phyloP scores from a whole-genome alignment of 2,797 vertebrate species.

The Pelodytes ibericus region DNA sequence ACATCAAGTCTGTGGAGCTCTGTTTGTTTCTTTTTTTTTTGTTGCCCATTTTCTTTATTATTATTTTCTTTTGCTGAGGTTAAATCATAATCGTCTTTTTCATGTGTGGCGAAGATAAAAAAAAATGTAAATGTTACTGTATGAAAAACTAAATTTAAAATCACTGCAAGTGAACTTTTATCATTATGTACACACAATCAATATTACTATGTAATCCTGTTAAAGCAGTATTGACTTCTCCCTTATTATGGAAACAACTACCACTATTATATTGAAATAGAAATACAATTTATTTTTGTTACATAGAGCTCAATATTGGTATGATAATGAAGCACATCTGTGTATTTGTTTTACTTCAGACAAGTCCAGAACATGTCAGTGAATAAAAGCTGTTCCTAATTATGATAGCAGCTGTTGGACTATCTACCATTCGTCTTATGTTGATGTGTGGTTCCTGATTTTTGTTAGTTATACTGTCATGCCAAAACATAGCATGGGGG shows the following conservation, averaged over 20 bases:
- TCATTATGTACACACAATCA: too few species aligned
- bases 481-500: too few species aligned
- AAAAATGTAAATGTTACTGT: too few species aligned
- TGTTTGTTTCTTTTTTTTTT: too few species aligned
- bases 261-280: not conserved
- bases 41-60: too few species aligned
- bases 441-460: slow-evolving; percentile 75
- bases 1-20: too few species aligned
- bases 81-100: too few species aligned
- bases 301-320: slow-evolving; percentile 62
- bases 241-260: not conserved
- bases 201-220: not conserved
- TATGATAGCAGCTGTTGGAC: slow-evolving; percentile 78
- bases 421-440: slow-evolving; percentile 69
- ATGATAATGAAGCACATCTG: slow-evolving; percentile 76
- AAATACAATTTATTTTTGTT: slow-evolving; percentile 66
- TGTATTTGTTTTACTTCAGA: slow-evolving; percentile 78
- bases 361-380: slow-evolving; percentile 76
- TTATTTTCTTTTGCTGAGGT: too few species aligned
- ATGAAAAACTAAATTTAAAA: too few species aligned
- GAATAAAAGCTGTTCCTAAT: slow-evolving; percentile 82
- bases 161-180: too few species aligned
- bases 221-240: not conserved
- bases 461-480: slow-evolving; percentile 73
- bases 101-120: too few species aligned